These are phyloP conservation scores for Barypeithes pellucidus DNA, from an alignment of 2,888 invertebrate species.

Conservation along the genomic window DNA sequence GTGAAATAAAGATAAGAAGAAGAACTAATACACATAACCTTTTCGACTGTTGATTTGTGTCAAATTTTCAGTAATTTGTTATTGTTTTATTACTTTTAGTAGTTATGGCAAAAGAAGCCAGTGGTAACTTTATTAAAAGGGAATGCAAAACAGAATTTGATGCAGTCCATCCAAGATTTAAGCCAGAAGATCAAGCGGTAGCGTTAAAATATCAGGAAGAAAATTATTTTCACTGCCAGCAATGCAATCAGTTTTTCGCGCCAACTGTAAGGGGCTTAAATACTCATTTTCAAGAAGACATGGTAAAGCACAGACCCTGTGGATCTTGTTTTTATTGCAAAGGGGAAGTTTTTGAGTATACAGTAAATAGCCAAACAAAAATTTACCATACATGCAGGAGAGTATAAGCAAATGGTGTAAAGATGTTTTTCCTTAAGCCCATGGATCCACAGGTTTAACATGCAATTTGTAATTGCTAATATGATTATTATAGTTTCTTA, in stretches of 20 bases:
- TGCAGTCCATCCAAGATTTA: slow-evolving; percentile 67
- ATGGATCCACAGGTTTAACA: too few species aligned
- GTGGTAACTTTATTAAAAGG: slow-evolving; percentile 37
- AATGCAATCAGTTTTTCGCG: slow-evolving; percentile 65
- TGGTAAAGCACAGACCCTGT: slow-evolving; percentile 61
- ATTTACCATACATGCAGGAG: slow-evolving; percentile 64
- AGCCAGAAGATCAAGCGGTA: slow-evolving; percentile 59
- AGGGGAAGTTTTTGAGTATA: slow-evolving; percentile 65
- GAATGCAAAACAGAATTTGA: slow-evolving; percentile 62
- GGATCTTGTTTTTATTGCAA: slow-evolving; percentile 67
- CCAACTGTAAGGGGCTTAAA: slow-evolving; percentile 62
- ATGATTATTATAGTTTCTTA: too few species aligned
- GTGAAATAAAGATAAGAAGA: too few species aligned
- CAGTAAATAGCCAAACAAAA: slow-evolving; percentile 58
- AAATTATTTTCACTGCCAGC: slow-evolving; percentile 64
- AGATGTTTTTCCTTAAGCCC: too few species aligned
- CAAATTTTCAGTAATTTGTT: neutral
- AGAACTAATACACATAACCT: too few species aligned
- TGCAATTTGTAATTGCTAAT: too few species aligned
- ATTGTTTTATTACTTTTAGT: neutral
- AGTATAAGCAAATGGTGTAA: neutral
- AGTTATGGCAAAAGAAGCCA: slow-evolving; percentile 41
- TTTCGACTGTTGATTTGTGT: too few species aligned
- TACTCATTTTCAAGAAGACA: slow-evolving; percentile 64
- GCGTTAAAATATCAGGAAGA: slow-evolving; percentile 62